A percentile compares a stretch with the other conserved stretches of the same genome.
These are phyloP conservation scores for Myotis lucifugus DNA, from an alignment of 2,113 vertebrate species.

Conservation along the genomic window DNA sequence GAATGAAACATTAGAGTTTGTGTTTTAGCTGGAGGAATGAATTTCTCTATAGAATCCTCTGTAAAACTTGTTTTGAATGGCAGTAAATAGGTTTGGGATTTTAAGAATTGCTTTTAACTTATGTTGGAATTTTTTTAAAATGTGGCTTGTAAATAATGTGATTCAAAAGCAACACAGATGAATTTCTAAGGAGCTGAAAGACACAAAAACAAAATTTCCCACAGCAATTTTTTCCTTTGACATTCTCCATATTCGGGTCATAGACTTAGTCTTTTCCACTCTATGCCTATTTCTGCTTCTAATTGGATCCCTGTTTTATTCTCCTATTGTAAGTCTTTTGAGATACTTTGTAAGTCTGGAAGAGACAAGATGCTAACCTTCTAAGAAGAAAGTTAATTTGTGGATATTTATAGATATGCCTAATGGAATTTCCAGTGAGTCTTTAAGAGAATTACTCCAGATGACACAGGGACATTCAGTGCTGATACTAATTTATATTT, in stretches of 20 bases:
- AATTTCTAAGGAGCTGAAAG: slow-evolving; percentile 4
- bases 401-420: slow-evolving; percentile 64
- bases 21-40: slow-evolving; percentile 49
- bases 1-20: neutral
- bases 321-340: neutral
- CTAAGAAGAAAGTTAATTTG: slow-evolving; percentile 68
- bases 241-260: neutral
- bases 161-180: slow-evolving; percentile 38
- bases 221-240: neutral
- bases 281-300: neutral
- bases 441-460: slow-evolving; percentile 21
- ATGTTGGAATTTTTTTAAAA: neutral
- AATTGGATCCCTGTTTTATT: neutral
- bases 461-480: neutral
- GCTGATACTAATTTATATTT: slow-evolving; percentile 8
- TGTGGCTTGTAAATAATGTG: neutral
- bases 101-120: neutral
- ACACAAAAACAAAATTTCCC: slow-evolving; percentile 10
- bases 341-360: slow-evolving; percentile 46
- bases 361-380: slow-evolving; percentile 61
- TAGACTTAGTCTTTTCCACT: neutral
- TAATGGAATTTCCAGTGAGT: slow-evolving; percentile 61
- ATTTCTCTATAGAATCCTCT: slow-evolving; percentile 16
- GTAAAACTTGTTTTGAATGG: slow-evolving; percentile 26
- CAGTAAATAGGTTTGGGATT: neutral